phyloP scores from a whole-genome alignment of 2,888 invertebrate genomes.

The Syrista parreyssii region DNA sequence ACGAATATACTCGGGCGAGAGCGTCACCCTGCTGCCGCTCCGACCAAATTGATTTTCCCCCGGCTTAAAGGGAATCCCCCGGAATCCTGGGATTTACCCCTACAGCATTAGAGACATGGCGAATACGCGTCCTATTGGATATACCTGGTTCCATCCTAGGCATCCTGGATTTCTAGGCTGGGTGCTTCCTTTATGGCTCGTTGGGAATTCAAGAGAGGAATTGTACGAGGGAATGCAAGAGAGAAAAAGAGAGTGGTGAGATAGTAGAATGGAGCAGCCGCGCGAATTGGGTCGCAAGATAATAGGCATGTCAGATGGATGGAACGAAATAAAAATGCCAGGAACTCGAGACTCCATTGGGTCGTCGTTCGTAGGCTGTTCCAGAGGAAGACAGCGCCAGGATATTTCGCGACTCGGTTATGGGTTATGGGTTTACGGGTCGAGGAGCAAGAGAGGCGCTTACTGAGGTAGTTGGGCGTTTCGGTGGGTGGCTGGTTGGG shows the following conservation, averaged over 20 bases:
- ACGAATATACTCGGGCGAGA: background rate
- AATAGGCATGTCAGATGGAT: background rate
- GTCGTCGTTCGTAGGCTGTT: background rate
- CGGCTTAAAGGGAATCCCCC: constrained; percentile 49
- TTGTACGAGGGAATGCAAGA: no score
- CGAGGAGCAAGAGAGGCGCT: background rate
- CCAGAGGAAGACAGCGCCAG: background rate
- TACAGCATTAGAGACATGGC: background rate
- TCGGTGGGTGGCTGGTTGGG: background rate
- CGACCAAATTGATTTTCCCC: constrained; percentile 54
- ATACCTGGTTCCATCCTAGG: background rate
- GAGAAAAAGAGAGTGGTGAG: background rate
- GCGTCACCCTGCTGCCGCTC: background rate
- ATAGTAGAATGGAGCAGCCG: background rate
- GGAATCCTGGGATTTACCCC: background rate
- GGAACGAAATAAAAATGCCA: background rate
- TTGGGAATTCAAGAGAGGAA: background rate
- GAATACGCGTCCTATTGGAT: background rate
- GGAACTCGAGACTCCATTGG: background rate
- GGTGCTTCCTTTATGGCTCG: background rate
- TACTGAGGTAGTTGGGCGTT: background rate
- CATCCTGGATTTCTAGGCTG: background rate
- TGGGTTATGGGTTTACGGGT: background rate
- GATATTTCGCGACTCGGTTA: background rate
- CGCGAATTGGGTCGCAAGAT: background rate